Evolutionary conservation across 2,113 vertebrate species (phyloP).

Genomic region (Vanacampus margaritifer): DNA sequence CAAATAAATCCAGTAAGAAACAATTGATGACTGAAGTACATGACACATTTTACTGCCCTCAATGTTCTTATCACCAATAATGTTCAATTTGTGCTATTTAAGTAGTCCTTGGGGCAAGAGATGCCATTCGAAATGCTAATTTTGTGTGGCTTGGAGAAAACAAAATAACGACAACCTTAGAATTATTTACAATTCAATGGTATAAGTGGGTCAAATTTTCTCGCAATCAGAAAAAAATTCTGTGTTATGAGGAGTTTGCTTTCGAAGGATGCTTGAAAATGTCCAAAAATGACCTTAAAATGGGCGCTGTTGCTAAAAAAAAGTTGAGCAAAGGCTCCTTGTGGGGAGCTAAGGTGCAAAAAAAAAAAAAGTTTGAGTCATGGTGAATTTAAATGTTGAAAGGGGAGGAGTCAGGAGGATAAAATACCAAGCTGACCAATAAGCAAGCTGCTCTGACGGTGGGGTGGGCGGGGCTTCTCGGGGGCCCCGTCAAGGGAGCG

Average conservation of each 20-base stretch:
- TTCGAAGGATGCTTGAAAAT: background rate
- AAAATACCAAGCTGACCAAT: background rate
- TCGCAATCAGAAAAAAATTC: no score
- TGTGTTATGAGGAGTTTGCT: no score
- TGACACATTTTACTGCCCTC: no score
- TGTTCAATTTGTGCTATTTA: no score
- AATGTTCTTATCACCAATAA: no score
- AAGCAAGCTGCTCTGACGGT: background rate
- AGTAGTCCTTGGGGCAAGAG: no score
- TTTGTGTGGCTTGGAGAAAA: no score
- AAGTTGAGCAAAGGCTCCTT: background rate
- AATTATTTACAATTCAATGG: background rate
- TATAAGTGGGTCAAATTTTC: no score
- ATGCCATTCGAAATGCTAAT: no score
- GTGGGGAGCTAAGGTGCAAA: background rate
- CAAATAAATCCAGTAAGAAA: no score
- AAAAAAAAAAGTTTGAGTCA: background rate
- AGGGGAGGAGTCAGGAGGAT: background rate
- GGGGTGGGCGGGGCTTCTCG: conserved; percentile 29
- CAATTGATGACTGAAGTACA: no score
- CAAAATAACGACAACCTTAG: no score
- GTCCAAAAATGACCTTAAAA: background rate
- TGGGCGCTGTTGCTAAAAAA: background rate
- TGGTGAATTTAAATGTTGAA: background rate
- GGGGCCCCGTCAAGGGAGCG: conserved; percentile 50